Percentiles rank a stretch among this genome's conserved stretches.
phyloP scores from a whole-genome alignment of 2,888 invertebrate genomes.

The Chalcis sispes region DNA sequence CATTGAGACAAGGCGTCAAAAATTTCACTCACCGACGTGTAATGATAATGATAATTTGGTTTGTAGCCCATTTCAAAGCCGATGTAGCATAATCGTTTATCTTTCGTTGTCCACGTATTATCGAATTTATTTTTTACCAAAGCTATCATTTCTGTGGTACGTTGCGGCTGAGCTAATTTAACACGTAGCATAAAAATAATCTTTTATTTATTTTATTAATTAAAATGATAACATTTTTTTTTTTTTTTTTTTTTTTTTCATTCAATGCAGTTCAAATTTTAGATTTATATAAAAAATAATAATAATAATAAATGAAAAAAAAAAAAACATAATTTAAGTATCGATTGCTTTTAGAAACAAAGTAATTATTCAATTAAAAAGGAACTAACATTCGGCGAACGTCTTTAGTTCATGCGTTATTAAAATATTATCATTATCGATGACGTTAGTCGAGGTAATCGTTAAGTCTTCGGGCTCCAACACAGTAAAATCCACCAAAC shows the following conservation, averaged over 20 bases:
- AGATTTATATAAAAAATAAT: neutral
- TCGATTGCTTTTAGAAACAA: too few relatives aligned
- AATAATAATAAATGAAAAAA: neutral
- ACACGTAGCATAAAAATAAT: neutral
- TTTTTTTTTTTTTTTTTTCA: neutral
- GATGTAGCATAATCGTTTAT: conserved; percentile 88
- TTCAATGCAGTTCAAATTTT: neutral
- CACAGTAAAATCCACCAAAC: conserved; percentile 89
- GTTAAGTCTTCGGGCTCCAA: conserved; percentile 91
- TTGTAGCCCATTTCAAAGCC: conserved; percentile 85
- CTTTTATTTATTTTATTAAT: conserved; percentile 7
- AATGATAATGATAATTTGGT: conserved; percentile 81
- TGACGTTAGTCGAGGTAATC: conserved; percentile 82
- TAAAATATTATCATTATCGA: conserved; percentile 76
- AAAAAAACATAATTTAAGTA: neutral
- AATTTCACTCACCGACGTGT: conserved; percentile 54
- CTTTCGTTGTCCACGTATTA: conserved; percentile 80
- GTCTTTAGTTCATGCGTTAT: conserved; percentile 84
- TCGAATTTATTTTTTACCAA: conserved; percentile 82
- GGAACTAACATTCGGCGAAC: conserved; percentile 76
- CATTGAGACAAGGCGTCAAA: too few relatives aligned
- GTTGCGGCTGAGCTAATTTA: conserved; percentile 43
- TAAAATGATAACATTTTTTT: neutral
- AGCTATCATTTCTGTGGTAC: conserved; percentile 79
- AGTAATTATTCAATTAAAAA: neutral